These are phyloP conservation scores for Salmo trutta DNA, from an alignment of 2,797 vertebrate species.

Conservation along the genomic window DNA sequence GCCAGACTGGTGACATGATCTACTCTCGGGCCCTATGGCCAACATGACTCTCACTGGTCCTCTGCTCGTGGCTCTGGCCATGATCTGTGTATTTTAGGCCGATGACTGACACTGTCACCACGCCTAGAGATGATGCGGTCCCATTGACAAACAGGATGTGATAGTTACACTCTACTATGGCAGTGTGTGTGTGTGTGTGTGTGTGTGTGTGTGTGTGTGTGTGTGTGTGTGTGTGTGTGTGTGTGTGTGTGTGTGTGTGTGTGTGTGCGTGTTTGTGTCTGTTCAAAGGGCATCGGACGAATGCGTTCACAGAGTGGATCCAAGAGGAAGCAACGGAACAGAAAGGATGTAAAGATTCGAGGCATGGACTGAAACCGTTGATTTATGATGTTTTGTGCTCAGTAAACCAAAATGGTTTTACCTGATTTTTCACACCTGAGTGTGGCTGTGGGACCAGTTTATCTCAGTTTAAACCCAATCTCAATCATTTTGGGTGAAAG, in stretches of 20 bases:
- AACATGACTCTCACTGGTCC: slow-evolving; percentile 53
- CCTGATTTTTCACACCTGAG: not conserved
- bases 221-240: not conserved
- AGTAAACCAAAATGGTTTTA: not conserved
- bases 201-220: slow-evolving; percentile 8
- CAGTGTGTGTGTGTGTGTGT: not conserved
- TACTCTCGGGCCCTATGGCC: slow-evolving; percentile 69
- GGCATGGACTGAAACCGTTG: not conserved
- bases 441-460: not conserved
- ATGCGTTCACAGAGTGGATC: not conserved
- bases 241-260: not conserved
- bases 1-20: slow-evolving; percentile 68
- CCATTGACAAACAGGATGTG: slow-evolving; percentile 66
- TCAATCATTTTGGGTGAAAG: not conserved
- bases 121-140: slow-evolving; percentile 50
- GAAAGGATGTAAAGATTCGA: not conserved
- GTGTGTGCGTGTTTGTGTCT: too few relatives aligned
- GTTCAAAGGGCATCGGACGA: not conserved
- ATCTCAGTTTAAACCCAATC: not conserved
- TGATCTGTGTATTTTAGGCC: slow-evolving; percentile 59
- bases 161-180: slow-evolving; percentile 49
- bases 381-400: not conserved
- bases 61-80: slow-evolving; percentile 64
- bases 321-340: not conserved
- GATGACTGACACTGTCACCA: slow-evolving; percentile 76